These are phyloP conservation scores for Leptinotarsa undecemlineata DNA, from an alignment of 1,140 invertebrate genomes.

Conservation along the genomic window DNA sequence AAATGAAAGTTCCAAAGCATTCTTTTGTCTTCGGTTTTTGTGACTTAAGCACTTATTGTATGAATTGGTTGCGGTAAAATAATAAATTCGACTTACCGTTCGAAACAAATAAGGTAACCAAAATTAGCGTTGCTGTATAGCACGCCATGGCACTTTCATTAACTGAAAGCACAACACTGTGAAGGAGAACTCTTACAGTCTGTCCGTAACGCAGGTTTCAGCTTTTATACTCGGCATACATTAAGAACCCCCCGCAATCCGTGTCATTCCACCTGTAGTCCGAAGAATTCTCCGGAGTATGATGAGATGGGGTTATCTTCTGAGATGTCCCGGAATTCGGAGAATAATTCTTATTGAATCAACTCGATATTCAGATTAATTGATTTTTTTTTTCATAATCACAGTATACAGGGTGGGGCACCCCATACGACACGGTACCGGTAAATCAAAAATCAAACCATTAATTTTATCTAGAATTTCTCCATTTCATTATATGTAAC, in stretches of 20 bases:
- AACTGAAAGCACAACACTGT: conserved; percentile 47
- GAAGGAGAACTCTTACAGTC: conserved; percentile 48
- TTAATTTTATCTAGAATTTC: no score
- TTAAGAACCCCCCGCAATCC: conserved; percentile 48
- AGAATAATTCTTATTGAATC: no score
- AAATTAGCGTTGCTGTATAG: conserved; percentile 45
- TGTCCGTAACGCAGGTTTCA: conserved; percentile 44
- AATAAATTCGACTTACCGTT: conserved; percentile 47
- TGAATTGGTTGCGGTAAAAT: background rate
- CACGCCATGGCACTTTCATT: conserved; percentile 50
- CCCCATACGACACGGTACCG: no score
- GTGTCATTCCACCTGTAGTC: conserved; percentile 47
- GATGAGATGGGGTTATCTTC: conserved; percentile 18
- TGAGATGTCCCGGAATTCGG: no score
- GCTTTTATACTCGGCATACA: conserved; percentile 55
- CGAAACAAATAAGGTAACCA: conserved; percentile 45
- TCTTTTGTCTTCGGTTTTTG: no score
- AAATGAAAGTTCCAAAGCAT: no score
- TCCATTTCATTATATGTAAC: no score
- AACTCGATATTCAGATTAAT: no score
- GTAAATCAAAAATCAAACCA: no score
- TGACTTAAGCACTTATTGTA: background rate
- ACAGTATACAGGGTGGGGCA: no score
- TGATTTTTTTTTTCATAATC: no score
- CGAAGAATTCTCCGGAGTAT: conserved; percentile 7